These are phyloP conservation scores for Sebastes baramenuke DNA, from an alignment of 2,797 vertebrate genomes.

Conservation along the genomic window DNA sequence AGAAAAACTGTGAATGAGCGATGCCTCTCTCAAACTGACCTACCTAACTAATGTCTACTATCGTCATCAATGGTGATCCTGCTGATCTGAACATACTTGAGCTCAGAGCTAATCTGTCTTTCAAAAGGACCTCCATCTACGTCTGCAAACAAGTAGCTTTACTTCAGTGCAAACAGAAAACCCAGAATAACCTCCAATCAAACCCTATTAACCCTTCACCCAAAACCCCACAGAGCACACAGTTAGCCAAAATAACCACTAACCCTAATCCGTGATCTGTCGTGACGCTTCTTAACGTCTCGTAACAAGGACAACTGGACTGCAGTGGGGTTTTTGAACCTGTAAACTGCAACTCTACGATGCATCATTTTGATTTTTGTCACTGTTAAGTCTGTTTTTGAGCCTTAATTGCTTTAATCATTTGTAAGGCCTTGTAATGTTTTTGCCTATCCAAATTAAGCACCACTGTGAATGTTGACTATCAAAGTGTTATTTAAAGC, in stretches of 20 bases:
- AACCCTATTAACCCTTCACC: slow-evolving; percentile 57
- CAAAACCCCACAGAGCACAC: slow-evolving; percentile 32
- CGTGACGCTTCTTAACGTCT: slow-evolving; percentile 30
- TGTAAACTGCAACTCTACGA: neutral
- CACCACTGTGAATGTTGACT: slow-evolving; percentile 10
- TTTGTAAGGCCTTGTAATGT: slow-evolving; percentile 17
- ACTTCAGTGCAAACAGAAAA: slow-evolving; percentile 30
- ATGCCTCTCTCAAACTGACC: slow-evolving; percentile 9
- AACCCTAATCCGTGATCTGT: slow-evolving; percentile 57
- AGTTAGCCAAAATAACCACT: slow-evolving; percentile 58
- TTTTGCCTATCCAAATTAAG: slow-evolving; percentile 28
- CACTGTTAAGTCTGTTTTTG: neutral
- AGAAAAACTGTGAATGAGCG: slow-evolving; percentile 11
- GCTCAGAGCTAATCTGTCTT: slow-evolving; percentile 53
- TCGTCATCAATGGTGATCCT: slow-evolving; percentile 49
- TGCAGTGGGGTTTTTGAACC: neutral
- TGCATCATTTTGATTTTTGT: slow-evolving; percentile 5
- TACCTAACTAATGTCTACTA: slow-evolving; percentile 27
- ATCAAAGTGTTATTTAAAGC: slow-evolving; percentile 24
- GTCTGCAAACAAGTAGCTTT: slow-evolving; percentile 56
- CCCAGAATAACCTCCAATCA: slow-evolving; percentile 46
- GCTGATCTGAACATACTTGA: slow-evolving; percentile 40
- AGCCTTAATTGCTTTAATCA: slow-evolving; percentile 27
- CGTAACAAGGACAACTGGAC: neutral
- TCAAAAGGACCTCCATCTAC: slow-evolving; percentile 35